These are phyloP conservation scores for Sinocyclocheilus rhinocerous DNA, from an alignment of 2,113 vertebrate genomes.

Conservation along the genomic window DNA sequence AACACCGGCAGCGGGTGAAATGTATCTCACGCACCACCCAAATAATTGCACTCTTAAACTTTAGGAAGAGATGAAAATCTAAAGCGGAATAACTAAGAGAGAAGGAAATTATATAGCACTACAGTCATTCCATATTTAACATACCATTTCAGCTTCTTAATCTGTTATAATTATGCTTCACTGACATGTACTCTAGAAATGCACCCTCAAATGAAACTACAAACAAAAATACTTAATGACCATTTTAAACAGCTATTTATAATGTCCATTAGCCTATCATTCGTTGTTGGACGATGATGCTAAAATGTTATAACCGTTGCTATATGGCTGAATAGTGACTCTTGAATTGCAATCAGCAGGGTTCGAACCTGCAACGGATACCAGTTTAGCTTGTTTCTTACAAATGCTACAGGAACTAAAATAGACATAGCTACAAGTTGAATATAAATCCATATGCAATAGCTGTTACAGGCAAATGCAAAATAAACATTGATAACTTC, in stretches of 20 bases:
- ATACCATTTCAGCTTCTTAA: neutral
- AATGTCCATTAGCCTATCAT: no score
- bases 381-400: neutral
- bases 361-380: neutral
- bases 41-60: slow-evolving; percentile 1
- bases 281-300: neutral
- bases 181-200: no score
- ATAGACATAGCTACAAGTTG: neutral
- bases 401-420: neutral
- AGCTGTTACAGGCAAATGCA: neutral
- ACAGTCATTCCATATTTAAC: neutral
- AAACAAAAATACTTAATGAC: no score
- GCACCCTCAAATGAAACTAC: no score
- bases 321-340: neutral
- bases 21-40: slow-evolving; percentile 9
- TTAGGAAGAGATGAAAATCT: neutral
- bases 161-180: no score
- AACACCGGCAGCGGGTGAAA: neutral
- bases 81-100: neutral
- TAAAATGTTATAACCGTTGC: neutral
- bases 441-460: neutral
- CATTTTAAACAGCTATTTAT: no score
- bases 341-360: neutral
- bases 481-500: neutral
- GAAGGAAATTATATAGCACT: neutral